Evolutionary conservation across 1,140 invertebrate species (phyloP).

Genomic region (Drosophila lini): DNA sequence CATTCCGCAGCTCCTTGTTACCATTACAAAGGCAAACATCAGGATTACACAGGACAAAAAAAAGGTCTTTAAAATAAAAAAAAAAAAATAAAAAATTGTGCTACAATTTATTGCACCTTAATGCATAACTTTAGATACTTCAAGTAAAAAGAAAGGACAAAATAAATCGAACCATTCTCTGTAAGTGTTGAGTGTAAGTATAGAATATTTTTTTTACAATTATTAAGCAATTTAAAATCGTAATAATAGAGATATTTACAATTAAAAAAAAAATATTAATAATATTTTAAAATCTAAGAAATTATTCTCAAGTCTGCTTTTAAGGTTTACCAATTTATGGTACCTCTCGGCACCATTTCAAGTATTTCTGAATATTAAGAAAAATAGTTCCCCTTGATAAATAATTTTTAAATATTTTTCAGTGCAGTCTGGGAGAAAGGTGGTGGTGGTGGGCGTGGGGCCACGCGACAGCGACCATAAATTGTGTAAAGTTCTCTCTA

Average conservation of each 20-base stretch:
- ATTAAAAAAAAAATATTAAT: background rate
- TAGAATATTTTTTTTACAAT: no score
- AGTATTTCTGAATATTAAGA: background rate
- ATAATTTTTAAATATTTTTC: background rate
- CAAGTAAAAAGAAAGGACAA: no score
- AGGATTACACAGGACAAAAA: conserved; percentile 3
- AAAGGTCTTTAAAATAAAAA: background rate
- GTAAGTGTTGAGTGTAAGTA: no score
- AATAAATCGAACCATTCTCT: no score
- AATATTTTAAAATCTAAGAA: background rate
- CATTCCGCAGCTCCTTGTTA: conserved; percentile 19
- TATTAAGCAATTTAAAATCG: no score
- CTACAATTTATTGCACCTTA: no score
- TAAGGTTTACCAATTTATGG: background rate
- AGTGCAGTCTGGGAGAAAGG: background rate
- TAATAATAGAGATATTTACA: no score
- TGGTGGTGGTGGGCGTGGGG: conserved; percentile 1
- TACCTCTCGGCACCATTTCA: background rate
- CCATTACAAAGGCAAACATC: conserved; percentile 43
- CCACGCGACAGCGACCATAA: conserved; percentile 54
- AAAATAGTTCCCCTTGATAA: background rate
- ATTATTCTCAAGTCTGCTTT: background rate
- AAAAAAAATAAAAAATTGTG: no score
- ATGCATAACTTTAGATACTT: no score
- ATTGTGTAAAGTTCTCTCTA: conserved; percentile 63